Evolutionary conservation across 2,113 vertebrate species (phyloP), one percentile per base, ranked within the genome.

Genomic region (Philantomba maxwellii): DNA sequence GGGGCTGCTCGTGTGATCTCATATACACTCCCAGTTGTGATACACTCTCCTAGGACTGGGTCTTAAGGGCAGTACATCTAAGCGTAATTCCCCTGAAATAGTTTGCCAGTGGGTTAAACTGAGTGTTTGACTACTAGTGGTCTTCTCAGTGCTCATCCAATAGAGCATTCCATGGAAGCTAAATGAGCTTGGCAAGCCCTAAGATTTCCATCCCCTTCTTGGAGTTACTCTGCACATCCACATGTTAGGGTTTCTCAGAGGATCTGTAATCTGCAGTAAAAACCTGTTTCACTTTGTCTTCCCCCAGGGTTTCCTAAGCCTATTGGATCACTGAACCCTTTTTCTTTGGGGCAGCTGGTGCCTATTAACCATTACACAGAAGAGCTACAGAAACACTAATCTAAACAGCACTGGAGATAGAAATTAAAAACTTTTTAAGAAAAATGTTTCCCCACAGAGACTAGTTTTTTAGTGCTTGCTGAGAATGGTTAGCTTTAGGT

Each of bases 381-480:
- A 83, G 51, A 51, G 4, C 81, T 58, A 84, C 39, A 91, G 86
- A 95, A 86, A 51, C n/a, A 66, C n/a, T 60, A 90, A 83, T 75
- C 33, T 43, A 57, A 82, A 70, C 23, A 92, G 64, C 30, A 55
- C 45, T 81, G 53, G 55, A 87, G 97, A 84, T 84, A 39, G 88
- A 87, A 77, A 60, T 51, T 51, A 75, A 91, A 97, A 55, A 87
- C 51, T 91, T 89, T 73, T 77, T 26, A 26, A 90, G 45, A 92
- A 89, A 82, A 83, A 89, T 30, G 60, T 78, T 53, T 15, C 39
- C 51, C 64, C n/a, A 23, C 43, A 60, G 57, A 92, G 83, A 84
- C 49, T 91, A 62, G 90, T 91, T 96, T 92, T 83, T 94, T 96
- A 96, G 47, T 88, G 49, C 82, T 96, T 77, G 45, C 25, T 93